Conservation (phyloP, 2,888 invertebrate genomes). For the Drosophila buzzatii region DNA sequence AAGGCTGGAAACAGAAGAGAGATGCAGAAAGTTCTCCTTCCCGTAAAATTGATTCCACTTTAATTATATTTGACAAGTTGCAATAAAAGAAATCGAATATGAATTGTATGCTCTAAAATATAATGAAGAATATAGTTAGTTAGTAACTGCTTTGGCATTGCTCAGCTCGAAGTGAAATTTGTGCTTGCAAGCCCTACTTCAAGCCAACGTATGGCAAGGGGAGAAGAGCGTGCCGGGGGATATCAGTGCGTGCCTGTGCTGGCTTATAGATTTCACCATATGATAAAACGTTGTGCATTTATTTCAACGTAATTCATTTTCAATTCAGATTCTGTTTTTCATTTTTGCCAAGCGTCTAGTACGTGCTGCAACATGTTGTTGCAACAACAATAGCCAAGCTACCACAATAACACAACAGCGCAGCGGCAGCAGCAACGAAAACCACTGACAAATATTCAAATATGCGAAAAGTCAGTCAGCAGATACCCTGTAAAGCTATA, state of each 20-base stretch:
- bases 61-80: constrained; percentile 7
- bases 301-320: constrained; percentile 71
- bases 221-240: background rate
- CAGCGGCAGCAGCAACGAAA: constrained; percentile 10
- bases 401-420: constrained; percentile 20
- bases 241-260: constrained; percentile 41
- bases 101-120: no score
- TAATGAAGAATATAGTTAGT: background rate
- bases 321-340: constrained; percentile 65
- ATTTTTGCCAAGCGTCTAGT: constrained; percentile 46
- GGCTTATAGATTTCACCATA: constrained; percentile 72
- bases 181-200: background rate
- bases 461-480: background rate
- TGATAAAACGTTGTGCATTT: constrained; percentile 73
- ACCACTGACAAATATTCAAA: background rate
- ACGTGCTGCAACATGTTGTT: constrained; percentile 64
- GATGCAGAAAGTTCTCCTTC: constrained; percentile 8
- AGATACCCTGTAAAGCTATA: constrained; percentile 18
- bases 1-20: background rate
- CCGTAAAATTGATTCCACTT: constrained; percentile 10
- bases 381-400: constrained; percentile 43
- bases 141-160: background rate
- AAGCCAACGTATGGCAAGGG: background rate
- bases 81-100: no score
- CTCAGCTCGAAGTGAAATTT: constrained; percentile 3